phyloP scores from a whole-genome alignment of 2,797 vertebrate species.

The Anableps anableps region DNA sequence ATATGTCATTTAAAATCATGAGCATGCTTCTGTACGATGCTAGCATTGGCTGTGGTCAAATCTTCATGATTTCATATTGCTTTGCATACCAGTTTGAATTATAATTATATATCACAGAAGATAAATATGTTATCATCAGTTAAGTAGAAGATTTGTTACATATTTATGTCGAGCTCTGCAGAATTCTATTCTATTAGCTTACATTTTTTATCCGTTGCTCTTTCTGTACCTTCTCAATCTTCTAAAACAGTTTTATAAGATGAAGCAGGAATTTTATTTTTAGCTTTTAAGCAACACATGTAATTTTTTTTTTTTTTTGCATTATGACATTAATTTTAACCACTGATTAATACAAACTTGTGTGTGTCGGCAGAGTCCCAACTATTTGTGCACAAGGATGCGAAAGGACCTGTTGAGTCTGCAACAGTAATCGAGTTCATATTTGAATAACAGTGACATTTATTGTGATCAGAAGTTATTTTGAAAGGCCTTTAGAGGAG shows the following conservation, averaged over 20 bases:
- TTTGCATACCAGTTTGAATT: not conserved
- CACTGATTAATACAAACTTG: not conserved
- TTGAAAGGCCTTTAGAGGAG: conserved; percentile 9
- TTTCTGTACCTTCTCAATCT: not conserved
- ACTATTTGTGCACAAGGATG: not conserved
- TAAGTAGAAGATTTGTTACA: not conserved
- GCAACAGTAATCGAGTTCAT: not conserved
- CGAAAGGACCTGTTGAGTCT: not conserved
- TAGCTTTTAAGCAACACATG: not conserved
- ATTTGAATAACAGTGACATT: conserved; percentile 12
- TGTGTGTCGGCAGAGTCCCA: not conserved
- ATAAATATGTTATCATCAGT: not conserved
- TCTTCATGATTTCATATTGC: not conserved
- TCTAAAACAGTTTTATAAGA: not conserved
- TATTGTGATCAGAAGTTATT: conserved; percentile 13
- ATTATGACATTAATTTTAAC: not conserved
- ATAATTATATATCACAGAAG: not conserved
- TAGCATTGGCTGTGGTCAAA: not conserved
- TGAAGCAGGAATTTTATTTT: too few relatives aligned
- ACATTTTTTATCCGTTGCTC: not conserved
- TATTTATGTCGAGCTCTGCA: not conserved
- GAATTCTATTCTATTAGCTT: not conserved
- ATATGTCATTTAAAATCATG: too few relatives aligned
- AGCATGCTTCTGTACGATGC: not conserved
- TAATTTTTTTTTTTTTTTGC: not conserved